Evolutionary conservation across 2,113 vertebrate species (phyloP).

Genomic region (Anoplopoma fimbria): DNA sequence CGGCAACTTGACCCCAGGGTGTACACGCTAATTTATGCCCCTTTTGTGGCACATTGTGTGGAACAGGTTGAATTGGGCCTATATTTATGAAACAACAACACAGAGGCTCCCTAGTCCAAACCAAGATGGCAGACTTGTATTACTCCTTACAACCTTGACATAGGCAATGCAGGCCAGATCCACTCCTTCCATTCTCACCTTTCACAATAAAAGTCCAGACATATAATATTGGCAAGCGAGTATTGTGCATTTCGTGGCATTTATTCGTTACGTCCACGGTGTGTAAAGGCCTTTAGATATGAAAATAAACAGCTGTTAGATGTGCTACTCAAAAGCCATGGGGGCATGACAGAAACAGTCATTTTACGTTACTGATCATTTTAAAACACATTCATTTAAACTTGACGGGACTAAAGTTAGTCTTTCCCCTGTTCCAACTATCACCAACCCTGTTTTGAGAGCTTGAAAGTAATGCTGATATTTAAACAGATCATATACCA

Average conservation of each 20-base stretch:
- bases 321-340: too few species aligned
- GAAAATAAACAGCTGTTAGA: too few species aligned
- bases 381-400: not conserved
- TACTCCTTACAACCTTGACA: not conserved
- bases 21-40: not conserved
- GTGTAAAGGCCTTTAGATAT: too few species aligned
- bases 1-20: not conserved
- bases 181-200: too few species aligned
- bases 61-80: not conserved
- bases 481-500: not conserved
- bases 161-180: too few species aligned
- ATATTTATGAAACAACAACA: not conserved
- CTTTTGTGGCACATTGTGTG: not conserved
- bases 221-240: too few species aligned
- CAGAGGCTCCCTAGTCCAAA: not conserved
- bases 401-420: too few species aligned
- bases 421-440: not conserved
- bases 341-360: too few species aligned
- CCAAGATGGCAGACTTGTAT: not conserved
- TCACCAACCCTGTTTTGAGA: not conserved
- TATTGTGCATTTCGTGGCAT: too few species aligned
- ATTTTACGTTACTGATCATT: not conserved
- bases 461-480: not conserved
- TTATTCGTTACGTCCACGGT: too few species aligned
- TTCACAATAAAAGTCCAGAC: too few species aligned